A percentile compares a stretch with the other conserved stretches of the same genome.
Conservation (phyloP, 1,140 invertebrate species). For the Drosophila varians region DNA sequence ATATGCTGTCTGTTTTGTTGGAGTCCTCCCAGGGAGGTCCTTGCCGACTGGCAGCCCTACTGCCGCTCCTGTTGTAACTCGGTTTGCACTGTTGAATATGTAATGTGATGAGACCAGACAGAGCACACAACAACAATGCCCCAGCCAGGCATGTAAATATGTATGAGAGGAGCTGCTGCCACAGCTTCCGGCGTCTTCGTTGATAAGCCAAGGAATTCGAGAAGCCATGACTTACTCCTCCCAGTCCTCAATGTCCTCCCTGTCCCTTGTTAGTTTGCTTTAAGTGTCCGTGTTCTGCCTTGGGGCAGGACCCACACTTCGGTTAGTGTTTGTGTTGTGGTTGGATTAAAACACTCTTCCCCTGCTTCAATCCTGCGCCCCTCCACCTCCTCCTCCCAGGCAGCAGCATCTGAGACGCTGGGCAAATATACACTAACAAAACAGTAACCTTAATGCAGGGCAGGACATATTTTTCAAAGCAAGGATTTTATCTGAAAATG, state of each 20-base stretch:
- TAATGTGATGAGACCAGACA: slow-evolving; percentile 71
- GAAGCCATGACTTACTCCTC: slow-evolving; percentile 58
- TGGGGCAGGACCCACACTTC: slow-evolving; percentile 33
- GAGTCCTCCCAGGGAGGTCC: neutral
- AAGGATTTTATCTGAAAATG: too few relatives aligned
- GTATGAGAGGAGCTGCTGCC: slow-evolving; percentile 73
- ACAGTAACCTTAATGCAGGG: too few relatives aligned
- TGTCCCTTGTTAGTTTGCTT: slow-evolving; percentile 69
- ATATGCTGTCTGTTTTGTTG: neutral
- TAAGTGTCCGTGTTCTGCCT: slow-evolving; percentile 66
- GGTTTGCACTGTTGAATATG: slow-evolving; percentile 54
- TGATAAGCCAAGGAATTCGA: slow-evolving; percentile 78
- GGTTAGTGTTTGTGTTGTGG: slow-evolving; percentile 56
- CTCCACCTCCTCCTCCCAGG: neutral
- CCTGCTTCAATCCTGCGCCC: neutral
- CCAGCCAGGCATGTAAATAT: slow-evolving; percentile 70
- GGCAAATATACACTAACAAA: neutral
- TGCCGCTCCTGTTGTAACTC: slow-evolving; percentile 25
- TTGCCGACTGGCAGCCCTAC: neutral
- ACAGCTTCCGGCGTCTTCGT: slow-evolving; percentile 73
- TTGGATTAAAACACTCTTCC: slow-evolving; percentile 52
- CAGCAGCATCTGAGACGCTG: neutral
- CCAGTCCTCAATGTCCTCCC: slow-evolving; percentile 7
- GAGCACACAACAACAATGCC: slow-evolving; percentile 42
- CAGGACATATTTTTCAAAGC: neutral